Evolutionary conservation across 2,888 invertebrate species (phyloP), one percentile per base, ranked within the genome.

Genomic region (Pristionchus japonicus): DNA sequence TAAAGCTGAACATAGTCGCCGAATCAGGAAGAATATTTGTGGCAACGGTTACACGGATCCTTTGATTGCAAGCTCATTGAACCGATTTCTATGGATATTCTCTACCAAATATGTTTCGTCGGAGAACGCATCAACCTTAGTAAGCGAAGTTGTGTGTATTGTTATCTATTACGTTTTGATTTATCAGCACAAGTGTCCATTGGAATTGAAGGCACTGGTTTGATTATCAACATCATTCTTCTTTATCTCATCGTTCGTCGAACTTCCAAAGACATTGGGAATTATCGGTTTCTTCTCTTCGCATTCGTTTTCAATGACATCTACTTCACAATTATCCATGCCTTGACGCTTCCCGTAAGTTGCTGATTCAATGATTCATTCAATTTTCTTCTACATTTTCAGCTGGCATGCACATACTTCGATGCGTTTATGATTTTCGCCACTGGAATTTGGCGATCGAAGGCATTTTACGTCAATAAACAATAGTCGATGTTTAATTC

Each of bases 301-400:
- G 74, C 43, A 1, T 77, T 77, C 9, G 74, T 77, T 9, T 7
- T 77, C 43, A 77, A 77, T 43, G 74, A 77, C 74, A 77, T 77
- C 1, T 77, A 6, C n/a, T 77, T 77, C 74, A 77, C 74, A 1
- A 43, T 43, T 0, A 43, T 77, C 9, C 74, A 77, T 23, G 23
- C 43, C 1, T 0, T 77, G 1, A 77, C 74, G 1, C 43, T 3
- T 4, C 74, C 74, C 9, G 74, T 77, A 3, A 77, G 52, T 52
- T 6, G 6, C 43, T 9, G 43, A 43, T 43, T 43, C 11, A 43
- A 43, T 43, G 43, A 9, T n/a, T 47, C 47, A 47, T 49, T 49
- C 15, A 49, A 49, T 49, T 49, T 20, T 52, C 20, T 20, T 3
- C 43, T 43, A 11, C 6, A 43, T 9, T 9, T 43, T 43, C 74